These are phyloP conservation scores for Nemurella pictetii DNA, from an alignment of 2,888 invertebrate species.

Conservation along the genomic window DNA sequence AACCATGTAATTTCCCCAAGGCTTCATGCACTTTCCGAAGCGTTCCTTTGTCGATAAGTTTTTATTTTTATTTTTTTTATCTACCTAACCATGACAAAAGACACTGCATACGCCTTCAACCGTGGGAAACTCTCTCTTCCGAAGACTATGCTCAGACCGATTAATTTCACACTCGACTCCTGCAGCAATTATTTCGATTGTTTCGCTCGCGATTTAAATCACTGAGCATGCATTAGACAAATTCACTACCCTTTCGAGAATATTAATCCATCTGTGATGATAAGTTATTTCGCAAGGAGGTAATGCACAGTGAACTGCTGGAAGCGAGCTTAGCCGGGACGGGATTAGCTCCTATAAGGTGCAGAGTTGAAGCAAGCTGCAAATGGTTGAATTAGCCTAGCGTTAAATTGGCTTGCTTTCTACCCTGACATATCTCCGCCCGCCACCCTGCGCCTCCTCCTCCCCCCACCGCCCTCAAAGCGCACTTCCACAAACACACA, in stretches of 20 bases:
- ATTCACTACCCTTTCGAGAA: background rate
- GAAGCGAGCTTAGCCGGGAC: background rate
- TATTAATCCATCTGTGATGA: conserved; percentile 15
- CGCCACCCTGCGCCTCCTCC: background rate
- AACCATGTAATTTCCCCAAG: background rate
- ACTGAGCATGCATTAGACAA: conserved; percentile 2
- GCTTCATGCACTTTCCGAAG: background rate
- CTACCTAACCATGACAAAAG: background rate
- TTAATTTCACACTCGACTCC: background rate
- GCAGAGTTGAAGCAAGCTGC: background rate
- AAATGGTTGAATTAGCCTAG: conserved; percentile 23
- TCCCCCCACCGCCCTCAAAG: background rate
- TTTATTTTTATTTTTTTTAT: background rate
- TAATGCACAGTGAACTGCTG: background rate
- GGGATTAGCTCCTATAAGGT: background rate
- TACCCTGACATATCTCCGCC: background rate
- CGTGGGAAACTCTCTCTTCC: background rate
- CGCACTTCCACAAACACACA: background rate
- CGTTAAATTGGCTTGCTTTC: conserved; percentile 17
- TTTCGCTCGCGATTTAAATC: conserved; percentile 9
- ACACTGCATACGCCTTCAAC: background rate
- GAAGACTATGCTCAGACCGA: background rate
- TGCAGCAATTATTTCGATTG: conserved; percentile 6
- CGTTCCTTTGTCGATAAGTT: background rate
- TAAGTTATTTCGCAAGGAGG: conserved; percentile 13